Base-by-base conservation (phyloP, 2,888 invertebrate species). In the Caenorhabditis angaria region DNA sequence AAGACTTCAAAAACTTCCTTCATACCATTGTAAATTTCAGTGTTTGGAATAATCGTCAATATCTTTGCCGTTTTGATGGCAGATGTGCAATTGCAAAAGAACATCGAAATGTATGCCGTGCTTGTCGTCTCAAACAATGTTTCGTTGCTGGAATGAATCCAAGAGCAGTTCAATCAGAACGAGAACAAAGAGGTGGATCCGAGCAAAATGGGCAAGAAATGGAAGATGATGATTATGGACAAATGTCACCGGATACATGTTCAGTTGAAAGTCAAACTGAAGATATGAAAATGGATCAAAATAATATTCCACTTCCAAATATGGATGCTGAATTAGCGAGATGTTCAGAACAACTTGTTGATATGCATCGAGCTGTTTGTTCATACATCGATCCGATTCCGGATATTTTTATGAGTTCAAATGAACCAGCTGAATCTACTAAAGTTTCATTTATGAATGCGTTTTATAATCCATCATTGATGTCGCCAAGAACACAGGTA, bases 71-170 rank as follows among this genome's bases (percentile, higher is more conserved):
- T n/a, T 85, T 84, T 61, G 82, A 84, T 29, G 82, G 81, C 28
- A 65, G 70, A 41, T 85, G 85, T 65, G 79, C 81, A 12, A 81
- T 85, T 55, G 83, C 84, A 8, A 85, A 85, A 70, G 85, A 85
- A 67, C 84, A 84, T 60, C 74, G 84, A 18, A 85, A 85, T 65
- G 82, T 82, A 20, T 85, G 85, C 64, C 65, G 85, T 8, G 78
- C 84, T 0, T 85, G 85, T 55, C 80, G 85, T 10, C 61, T 84
- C 18, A 80, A 77, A 63, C 80, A 77, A 58, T 82, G 83, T 63
- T 81, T 82, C 28, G 29, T 74, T 25, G 80, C 82, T 1, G 84
- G 84, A 22, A 84, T 84, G 84, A 84, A 83, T 58, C 84, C 84
- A 2, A 64, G 84, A 58, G 81, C 81, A 1, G 81, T 81, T 4